Evolutionary conservation across 2,888 invertebrate genomes (phyloP).

Genomic region (Hemistola chrysoprasaria): DNA sequence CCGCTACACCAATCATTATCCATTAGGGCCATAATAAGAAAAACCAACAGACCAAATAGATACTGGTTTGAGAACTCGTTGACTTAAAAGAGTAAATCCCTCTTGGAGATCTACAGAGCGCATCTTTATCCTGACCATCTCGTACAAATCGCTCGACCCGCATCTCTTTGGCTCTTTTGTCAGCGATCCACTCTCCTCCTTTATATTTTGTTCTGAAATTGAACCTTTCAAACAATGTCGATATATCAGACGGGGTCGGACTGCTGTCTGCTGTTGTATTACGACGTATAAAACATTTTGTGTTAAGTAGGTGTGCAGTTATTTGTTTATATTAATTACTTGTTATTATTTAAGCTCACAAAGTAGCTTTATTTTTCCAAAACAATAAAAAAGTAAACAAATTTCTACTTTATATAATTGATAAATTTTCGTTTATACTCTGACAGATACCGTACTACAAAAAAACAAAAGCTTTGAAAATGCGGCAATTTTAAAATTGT

Average conservation of each 20-base stretch:
- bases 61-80: constrained; percentile 33
- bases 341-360: too few relatives aligned
- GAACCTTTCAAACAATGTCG: constrained; percentile 35
- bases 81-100: constrained; percentile 51
- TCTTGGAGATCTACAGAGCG: constrained; percentile 51
- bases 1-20: constrained; percentile 2
- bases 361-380: too few relatives aligned
- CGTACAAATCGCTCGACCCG: constrained; percentile 53
- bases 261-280: constrained; percentile 8
- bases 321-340: not conserved
- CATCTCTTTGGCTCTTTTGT: constrained; percentile 57
- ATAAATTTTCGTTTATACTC: too few relatives aligned
- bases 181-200: constrained; percentile 42
- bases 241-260: constrained; percentile 13
- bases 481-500: too few relatives aligned
- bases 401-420: too few relatives aligned
- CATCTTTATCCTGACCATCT: constrained; percentile 56
- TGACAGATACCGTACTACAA: too few relatives aligned
- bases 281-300: constrained; percentile 6
- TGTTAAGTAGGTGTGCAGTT: constrained; percentile 1
- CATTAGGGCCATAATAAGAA: not conserved
- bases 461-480: too few relatives aligned
- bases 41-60: constrained; percentile 2
- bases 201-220: constrained; percentile 50
- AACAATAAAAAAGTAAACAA: too few relatives aligned